phyloP scores from a whole-genome alignment of 2,113 vertebrate genomes.

The Dendrocopos noguchii region DNA sequence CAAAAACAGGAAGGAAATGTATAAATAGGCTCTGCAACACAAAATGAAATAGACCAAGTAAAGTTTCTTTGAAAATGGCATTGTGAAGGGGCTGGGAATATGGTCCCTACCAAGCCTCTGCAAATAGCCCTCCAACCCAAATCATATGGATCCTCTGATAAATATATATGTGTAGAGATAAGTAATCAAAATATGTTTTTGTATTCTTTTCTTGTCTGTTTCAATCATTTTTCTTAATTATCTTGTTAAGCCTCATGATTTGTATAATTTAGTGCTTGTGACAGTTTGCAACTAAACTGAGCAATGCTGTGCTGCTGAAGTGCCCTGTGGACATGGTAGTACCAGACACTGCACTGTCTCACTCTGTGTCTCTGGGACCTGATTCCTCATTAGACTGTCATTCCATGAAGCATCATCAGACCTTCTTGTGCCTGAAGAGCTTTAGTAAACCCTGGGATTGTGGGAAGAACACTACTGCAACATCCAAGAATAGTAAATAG shows the following conservation, averaged over 20 bases:
- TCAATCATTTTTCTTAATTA: constrained; percentile 16
- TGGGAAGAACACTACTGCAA: not conserved
- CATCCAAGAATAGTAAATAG: not conserved
- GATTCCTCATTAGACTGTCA: not conserved
- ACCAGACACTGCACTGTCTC: not conserved
- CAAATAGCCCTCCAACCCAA: not conserved
- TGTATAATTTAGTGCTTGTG: not conserved
- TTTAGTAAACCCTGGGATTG: not conserved
- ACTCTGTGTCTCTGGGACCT: not conserved
- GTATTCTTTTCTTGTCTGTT: not conserved
- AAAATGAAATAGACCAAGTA: not conserved
- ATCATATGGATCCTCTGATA: not conserved
- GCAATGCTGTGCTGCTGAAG: not conserved
- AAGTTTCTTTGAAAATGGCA: not conserved
- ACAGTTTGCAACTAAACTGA: not conserved
- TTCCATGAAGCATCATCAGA: not conserved
- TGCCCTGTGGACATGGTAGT: fast-evolving
- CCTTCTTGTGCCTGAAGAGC: not conserved
- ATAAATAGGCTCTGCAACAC: not conserved
- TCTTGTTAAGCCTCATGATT: not conserved
- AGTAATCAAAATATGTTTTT: not conserved
- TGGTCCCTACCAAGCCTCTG: not conserved
- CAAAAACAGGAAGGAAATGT: constrained; percentile 56
- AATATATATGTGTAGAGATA: not conserved
- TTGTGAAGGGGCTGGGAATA: not conserved